Percentiles rank a stretch among this genome's conserved stretches.
Evolutionary conservation across 2,113 vertebrate species (phyloP).

Genomic region (Barbus barbus): DNA sequence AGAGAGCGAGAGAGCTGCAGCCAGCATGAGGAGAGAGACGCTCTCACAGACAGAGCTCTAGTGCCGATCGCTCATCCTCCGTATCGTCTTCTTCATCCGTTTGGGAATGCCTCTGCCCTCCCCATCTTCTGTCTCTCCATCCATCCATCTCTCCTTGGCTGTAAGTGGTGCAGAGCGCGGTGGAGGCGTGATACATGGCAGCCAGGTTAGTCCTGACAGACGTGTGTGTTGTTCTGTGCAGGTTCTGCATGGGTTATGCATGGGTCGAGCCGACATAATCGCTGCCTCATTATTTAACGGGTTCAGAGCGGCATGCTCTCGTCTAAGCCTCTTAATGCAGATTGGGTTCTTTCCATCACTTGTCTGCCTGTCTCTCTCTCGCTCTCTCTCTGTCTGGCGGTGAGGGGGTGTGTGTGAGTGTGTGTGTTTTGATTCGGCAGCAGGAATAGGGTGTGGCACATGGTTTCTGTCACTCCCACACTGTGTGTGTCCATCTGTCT

Average conservation of each 20-base stretch:
- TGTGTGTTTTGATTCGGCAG: slow-evolving; percentile 61
- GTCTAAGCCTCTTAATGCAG: slow-evolving; percentile 70
- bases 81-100: slow-evolving; percentile 53
- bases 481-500: neutral
- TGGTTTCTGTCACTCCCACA: slow-evolving; percentile 29
- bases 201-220: slow-evolving; percentile 88
- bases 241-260: slow-evolving; percentile 17
- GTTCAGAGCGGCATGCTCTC: slow-evolving; percentile 68
- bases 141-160: slow-evolving; percentile 63
- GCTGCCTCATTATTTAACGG: slow-evolving; percentile 66
- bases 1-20: slow-evolving; percentile 57
- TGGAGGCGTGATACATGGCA: slow-evolving; percentile 86
- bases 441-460: slow-evolving; percentile 26
- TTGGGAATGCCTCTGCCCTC: slow-evolving; percentile 71
- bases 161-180: slow-evolving; percentile 71
- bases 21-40: slow-evolving; percentile 51
- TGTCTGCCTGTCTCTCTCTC: slow-evolving; percentile 21
- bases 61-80: slow-evolving; percentile 9
- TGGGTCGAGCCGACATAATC: slow-evolving; percentile 67
- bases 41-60: neutral
- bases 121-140: slow-evolving; percentile 37
- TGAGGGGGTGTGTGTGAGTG: slow-evolving; percentile 57
- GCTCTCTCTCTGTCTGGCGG: slow-evolving; percentile 39
- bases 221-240: slow-evolving; percentile 25
- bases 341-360: slow-evolving; percentile 56